Base-by-base conservation (phyloP, 1,140 invertebrate genomes). In the Dysdera silvatica region DNA sequence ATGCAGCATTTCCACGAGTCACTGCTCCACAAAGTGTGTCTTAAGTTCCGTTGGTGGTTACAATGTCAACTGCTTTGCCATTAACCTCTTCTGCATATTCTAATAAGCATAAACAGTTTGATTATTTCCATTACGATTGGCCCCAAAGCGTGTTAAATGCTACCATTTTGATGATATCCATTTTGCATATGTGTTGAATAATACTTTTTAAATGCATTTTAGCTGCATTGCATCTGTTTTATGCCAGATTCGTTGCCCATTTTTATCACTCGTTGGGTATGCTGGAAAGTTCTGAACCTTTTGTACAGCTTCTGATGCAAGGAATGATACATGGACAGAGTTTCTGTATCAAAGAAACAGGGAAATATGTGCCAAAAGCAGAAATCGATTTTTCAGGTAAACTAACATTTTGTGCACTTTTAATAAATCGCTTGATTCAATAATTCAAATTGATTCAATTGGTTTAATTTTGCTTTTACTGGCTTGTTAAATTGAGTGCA, bases 171-270 rank as follows among this genome's bases (percentile, higher is more conserved):
- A n/a, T n/a, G n/a, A n/a, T n/a, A n/a, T n/a, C n/a, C n/a, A n/a
- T n/a, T n/a, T n/a, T n/a, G n/a, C n/a, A n/a, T n/a, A n/a, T n/a
- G n/a, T n/a, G n/a, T n/a, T n/a, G n/a, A n/a, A n/a, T n/a, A n/a
- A n/a, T n/a, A n/a, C n/a, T n/a, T n/a, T n/a, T n/a, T n/a, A n/a
- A n/a, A n/a, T n/a, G n/a, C n/a, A n/a, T 37, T 67, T 60, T 70
- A 88, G 89, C 95, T 32, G 85, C 87, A 7, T 75, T 98, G 24
- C 97, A 99, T 83, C 81, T 99, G 58, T 98, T 96, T 72, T 99
- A 93, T 79, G 93, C 96, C 0, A 80, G 97, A 41, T 99, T 99
- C 76, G 83, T 99, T 67, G 87, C 83, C 69, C 87, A 98, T 74
- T 99, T 99, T 75, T 77, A 99, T 29, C 81, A 95, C 75, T 85